A percentile compares a stretch with the other conserved stretches of the same genome.
Evolutionary conservation across 2,888 invertebrate genomes (phyloP).

Genomic region (Apotomis capreana): DNA sequence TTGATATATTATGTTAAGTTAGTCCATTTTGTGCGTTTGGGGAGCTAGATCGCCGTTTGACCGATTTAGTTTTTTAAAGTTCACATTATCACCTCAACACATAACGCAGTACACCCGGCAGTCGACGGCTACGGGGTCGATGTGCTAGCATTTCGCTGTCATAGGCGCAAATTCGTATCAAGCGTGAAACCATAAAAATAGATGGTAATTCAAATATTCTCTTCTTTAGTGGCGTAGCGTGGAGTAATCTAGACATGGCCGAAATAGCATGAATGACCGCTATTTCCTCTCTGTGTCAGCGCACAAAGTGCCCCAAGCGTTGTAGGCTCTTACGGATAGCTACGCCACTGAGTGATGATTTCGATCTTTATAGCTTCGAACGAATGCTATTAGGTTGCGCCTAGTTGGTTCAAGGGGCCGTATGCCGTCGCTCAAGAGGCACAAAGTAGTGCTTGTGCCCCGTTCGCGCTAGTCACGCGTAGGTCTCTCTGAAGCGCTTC

Average conservation of each 20-base stretch:
- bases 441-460: constrained; percentile 50
- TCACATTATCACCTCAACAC: constrained; percentile 10
- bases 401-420: constrained; percentile 51
- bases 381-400: neutral
- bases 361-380: too few relatives aligned
- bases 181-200: neutral
- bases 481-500: constrained; percentile 87
- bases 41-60: neutral
- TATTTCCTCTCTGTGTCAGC: too few relatives aligned
- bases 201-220: too few relatives aligned
- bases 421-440: constrained; percentile 55
- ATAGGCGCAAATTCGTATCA: neutral
- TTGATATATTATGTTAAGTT: neutral
- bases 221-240: too few relatives aligned
- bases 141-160: neutral
- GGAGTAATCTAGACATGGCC: too few relatives aligned
- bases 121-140: neutral
- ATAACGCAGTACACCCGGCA: constrained; percentile 7
- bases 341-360: too few relatives aligned
- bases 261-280: too few relatives aligned
- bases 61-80: constrained; percentile 2
- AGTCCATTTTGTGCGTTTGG: constrained; percentile 18
- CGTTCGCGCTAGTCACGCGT: constrained; percentile 80
- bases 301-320: too few relatives aligned
- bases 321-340: too few relatives aligned